Conservation (phyloP, 2,888 invertebrate species). For the Arrhopalites spinosus region DNA sequence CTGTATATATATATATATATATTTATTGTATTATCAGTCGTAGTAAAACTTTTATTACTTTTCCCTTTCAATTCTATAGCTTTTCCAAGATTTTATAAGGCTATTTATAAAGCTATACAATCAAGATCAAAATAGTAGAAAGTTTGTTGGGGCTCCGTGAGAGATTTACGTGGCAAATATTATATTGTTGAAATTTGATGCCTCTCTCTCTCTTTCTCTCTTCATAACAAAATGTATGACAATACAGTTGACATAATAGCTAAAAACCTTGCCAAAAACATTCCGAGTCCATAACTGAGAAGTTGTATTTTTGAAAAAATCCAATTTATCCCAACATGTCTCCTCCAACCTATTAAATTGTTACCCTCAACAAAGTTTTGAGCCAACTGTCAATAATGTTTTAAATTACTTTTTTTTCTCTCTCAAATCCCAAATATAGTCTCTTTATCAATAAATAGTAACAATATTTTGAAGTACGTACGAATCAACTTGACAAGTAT, state of each 20-base stretch:
- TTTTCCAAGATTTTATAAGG: neutral
- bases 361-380: no score
- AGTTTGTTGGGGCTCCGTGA: no score
- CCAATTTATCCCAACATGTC: neutral
- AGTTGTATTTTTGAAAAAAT: no score
- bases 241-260: constrained; percentile 3
- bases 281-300: neutral
- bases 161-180: neutral
- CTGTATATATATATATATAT: no score
- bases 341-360: neutral
- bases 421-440: no score
- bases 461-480: neutral
- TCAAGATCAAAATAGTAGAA: neutral
- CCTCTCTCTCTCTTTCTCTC: neutral
- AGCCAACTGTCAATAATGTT: neutral
- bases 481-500: neutral
- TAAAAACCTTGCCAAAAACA: neutral
- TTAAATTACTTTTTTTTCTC: neutral
- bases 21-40: no score
- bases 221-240: neutral
- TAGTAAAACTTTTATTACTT: neutral
- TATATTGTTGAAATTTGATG: neutral
- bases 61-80: neutral
- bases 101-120: neutral
- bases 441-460: neutral